phyloP scores from a whole-genome alignment of 2,797 vertebrate species.

The Silurus lanzhouensis region DNA sequence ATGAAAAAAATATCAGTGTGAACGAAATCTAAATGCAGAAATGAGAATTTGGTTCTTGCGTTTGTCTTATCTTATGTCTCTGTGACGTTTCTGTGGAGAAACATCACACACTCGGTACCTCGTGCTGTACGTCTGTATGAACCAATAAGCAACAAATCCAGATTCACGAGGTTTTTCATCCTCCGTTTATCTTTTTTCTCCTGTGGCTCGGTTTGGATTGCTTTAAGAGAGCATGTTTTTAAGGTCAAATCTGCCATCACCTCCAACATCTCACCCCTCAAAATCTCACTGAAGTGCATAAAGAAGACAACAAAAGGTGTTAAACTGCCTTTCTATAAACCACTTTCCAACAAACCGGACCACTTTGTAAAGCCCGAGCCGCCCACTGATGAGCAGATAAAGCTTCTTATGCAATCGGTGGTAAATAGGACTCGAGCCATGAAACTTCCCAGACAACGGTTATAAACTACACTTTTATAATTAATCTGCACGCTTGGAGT shows the following conservation, averaged over 20 bases:
- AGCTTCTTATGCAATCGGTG: constrained; percentile 32
- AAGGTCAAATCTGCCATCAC: constrained; percentile 28
- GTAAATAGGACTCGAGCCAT: constrained; percentile 24
- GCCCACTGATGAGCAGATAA: constrained; percentile 43
- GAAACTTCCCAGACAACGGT: constrained; percentile 24
- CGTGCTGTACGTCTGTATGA: neutral
- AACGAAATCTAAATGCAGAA: neutral
- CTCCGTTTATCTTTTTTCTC: neutral
- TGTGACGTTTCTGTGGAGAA: neutral
- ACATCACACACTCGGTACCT: neutral
- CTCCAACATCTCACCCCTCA: constrained; percentile 3
- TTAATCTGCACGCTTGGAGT: constrained; percentile 16
- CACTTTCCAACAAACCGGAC: neutral
- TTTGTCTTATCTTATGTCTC: neutral
- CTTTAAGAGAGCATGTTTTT: neutral
- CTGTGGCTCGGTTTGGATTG: neutral
- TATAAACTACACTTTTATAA: constrained; percentile 41
- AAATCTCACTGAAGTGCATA: constrained; percentile 11
- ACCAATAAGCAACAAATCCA: neutral
- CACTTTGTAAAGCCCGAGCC: constrained; percentile 37
- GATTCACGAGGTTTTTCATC: neutral
- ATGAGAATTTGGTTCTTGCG: neutral
- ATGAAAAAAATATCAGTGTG: neutral
- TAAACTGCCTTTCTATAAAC: constrained; percentile 22
- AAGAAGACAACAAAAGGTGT: constrained; percentile 15